phyloP scores from a whole-genome alignment of 2,888 invertebrate genomes.

The Flexamia atlantica region DNA sequence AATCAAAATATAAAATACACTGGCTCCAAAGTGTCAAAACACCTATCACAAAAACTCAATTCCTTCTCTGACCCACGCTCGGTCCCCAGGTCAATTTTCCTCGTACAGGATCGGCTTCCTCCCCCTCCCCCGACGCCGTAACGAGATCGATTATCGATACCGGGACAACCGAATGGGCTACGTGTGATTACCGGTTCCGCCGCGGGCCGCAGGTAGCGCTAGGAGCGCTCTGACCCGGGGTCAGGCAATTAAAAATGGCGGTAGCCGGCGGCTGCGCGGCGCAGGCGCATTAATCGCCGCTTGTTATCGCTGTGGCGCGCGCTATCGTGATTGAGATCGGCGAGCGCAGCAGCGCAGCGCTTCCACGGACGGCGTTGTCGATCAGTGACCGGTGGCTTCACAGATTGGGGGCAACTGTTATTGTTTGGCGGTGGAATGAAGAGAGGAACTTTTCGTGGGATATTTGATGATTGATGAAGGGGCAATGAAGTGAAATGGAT shows the following conservation, averaged over 20 bases:
- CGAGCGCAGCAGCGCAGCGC: slow-evolving; percentile 30
- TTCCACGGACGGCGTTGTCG: slow-evolving; percentile 1
- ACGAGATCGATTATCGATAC: slow-evolving; percentile 44
- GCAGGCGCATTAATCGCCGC: slow-evolving; percentile 48
- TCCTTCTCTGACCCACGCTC: too few relatives aligned
- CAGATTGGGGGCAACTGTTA: too few relatives aligned
- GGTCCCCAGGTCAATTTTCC: too few relatives aligned
- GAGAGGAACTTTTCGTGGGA: too few relatives aligned
- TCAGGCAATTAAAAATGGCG: slow-evolving; percentile 63
- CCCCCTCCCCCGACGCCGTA: not conserved
- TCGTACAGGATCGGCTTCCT: not conserved
- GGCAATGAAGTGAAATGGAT: too few relatives aligned
- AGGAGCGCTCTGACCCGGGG: slow-evolving; percentile 55
- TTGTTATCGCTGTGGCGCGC: slow-evolving; percentile 44
- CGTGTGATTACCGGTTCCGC: slow-evolving; percentile 44
- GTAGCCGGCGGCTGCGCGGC: slow-evolving; percentile 21
- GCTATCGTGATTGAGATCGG: slow-evolving; percentile 58
- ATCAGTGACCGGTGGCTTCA: not conserved
- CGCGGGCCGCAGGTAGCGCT: slow-evolving; percentile 52
- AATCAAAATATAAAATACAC: too few relatives aligned
- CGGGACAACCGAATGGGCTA: slow-evolving; percentile 25
- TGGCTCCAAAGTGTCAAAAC: too few relatives aligned
- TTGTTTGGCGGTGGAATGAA: not conserved
- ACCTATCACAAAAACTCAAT: too few relatives aligned
- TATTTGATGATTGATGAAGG: too few relatives aligned